phyloP scores from a whole-genome alignment of 1,140 invertebrate species.

The Antheraea pernyi region DNA sequence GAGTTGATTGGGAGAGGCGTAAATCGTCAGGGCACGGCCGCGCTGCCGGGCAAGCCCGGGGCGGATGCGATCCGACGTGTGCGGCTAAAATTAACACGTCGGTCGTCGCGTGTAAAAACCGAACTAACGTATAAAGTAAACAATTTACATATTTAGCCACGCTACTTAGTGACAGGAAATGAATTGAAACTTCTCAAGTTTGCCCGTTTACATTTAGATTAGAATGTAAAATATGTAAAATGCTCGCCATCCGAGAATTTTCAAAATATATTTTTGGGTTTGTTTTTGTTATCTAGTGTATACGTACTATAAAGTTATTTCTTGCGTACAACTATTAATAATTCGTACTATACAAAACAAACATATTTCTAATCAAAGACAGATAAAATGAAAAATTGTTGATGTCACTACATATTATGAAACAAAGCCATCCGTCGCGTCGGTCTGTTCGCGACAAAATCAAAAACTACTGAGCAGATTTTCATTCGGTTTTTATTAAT shows the following conservation, averaged over 20 bases:
- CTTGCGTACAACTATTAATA: too few species aligned
- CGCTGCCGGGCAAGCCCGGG: background rate
- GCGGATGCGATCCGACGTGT: conserved; percentile 32
- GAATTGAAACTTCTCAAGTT: conserved; percentile 16
- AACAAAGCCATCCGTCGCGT: too few species aligned
- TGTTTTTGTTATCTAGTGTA: background rate
- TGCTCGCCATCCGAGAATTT: background rate
- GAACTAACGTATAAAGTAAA: conserved; percentile 31
- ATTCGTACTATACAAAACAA: too few species aligned
- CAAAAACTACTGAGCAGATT: too few species aligned
- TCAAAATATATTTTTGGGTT: background rate
- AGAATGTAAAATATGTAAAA: conserved; percentile 2
- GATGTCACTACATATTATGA: too few species aligned
- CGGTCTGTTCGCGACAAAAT: too few species aligned
- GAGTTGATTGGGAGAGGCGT: background rate
- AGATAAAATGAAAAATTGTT: too few species aligned
- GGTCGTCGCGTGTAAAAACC: conserved; percentile 39
- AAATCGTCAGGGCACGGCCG: conserved; percentile 9
- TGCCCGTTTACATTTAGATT: conserved; percentile 3
- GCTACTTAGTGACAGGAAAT: conserved; percentile 27
- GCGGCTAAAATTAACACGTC: conserved; percentile 50
- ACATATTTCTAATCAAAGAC: too few species aligned
- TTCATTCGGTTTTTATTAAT: too few species aligned
- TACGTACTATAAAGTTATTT: background rate
- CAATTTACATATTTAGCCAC: conserved; percentile 29